These are phyloP conservation scores for Spea hammondii DNA, from an alignment of 2,797 vertebrate species.

Conservation along the genomic window DNA sequence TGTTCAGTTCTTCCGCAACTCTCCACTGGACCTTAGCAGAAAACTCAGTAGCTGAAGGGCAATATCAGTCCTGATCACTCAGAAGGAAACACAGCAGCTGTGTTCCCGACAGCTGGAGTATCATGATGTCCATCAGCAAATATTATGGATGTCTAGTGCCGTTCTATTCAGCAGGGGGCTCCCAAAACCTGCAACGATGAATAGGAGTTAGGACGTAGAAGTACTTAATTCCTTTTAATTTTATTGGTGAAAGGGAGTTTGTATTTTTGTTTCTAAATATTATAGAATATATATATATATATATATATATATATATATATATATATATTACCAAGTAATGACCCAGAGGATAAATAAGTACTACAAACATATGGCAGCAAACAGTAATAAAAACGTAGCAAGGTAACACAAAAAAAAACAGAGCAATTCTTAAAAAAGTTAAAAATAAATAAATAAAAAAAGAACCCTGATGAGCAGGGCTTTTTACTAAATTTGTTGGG, in stretches of 20 bases:
- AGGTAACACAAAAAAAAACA: too few relatives aligned
- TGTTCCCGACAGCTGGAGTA: slow-evolving; percentile 84
- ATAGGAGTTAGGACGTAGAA: slow-evolving; percentile 51
- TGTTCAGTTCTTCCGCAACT: slow-evolving; percentile 61
- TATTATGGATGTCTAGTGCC: slow-evolving; percentile 68
- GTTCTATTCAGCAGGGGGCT: slow-evolving; percentile 65
- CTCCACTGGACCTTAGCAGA: slow-evolving; percentile 77
- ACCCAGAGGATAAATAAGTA: too few relatives aligned
- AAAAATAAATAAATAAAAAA: too few relatives aligned
- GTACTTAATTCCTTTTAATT: too few relatives aligned
- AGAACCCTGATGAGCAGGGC: too few relatives aligned
- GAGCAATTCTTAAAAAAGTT: too few relatives aligned
- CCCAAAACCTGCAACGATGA: slow-evolving; percentile 63
- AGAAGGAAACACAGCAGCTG: slow-evolving; percentile 87
- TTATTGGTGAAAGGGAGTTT: slow-evolving; percentile 18
- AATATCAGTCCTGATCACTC: slow-evolving; percentile 76
- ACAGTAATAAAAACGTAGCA: too few relatives aligned
- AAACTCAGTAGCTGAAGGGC: slow-evolving; percentile 72
- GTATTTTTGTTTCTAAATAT: background rate
- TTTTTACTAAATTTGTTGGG: too few relatives aligned
- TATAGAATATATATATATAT: too few relatives aligned
- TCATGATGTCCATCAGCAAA: slow-evolving; percentile 78
- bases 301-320: too few relatives aligned
- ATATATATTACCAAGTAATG: too few relatives aligned
- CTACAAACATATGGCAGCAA: too few relatives aligned